A percentile compares a stretch with the other conserved stretches of the same genome.
These are phyloP conservation scores for Deilephila porcellus DNA, from an alignment of 2,888 invertebrate species.

Conservation along the genomic window DNA sequence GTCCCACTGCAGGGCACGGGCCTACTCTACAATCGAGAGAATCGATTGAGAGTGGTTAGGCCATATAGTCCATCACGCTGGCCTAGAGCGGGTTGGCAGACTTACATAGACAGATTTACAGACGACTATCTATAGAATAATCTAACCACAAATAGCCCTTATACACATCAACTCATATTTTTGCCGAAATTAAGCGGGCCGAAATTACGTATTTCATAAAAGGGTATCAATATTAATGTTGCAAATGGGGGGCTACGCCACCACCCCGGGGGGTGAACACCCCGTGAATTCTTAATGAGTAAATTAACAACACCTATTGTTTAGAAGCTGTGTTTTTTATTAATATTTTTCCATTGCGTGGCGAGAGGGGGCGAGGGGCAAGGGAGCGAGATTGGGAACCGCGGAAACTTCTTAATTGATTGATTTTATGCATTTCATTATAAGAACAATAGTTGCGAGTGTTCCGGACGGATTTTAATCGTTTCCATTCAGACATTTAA, in stretches of 20 bases:
- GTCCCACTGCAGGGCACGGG: too few relatives aligned
- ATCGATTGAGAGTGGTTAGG: too few relatives aligned
- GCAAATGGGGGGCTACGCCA: conserved; percentile 51
- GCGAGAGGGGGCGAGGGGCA: conserved; percentile 50
- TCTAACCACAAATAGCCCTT: not conserved
- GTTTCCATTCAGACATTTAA: conserved; percentile 51
- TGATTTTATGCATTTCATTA: conserved; percentile 83
- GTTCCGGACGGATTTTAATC: conserved; percentile 74
- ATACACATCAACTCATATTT: not conserved
- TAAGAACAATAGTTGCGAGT: conserved; percentile 76
- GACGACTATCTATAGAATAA: not conserved
- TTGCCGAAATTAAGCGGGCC: conserved; percentile 5
- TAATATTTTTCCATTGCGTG: conserved; percentile 82
- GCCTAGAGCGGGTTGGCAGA: too few relatives aligned
- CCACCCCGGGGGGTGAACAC: conserved; percentile 52
- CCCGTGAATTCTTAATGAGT: conserved; percentile 82
- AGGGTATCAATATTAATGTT: conserved; percentile 48
- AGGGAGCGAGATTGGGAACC: conserved; percentile 6
- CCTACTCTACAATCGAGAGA: too few relatives aligned
- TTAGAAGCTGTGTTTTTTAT: conserved; percentile 76
- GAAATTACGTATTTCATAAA: conserved; percentile 19
- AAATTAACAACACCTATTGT: conserved; percentile 85
- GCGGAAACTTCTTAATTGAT: conserved; percentile 63
- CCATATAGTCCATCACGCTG: too few relatives aligned
- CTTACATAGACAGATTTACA: too few relatives aligned